A percentile compares a stretch with the other conserved stretches of the same genome.
These are phyloP conservation scores for Cepaea nemoralis DNA, from an alignment of 1,140 invertebrate species.

Conservation along the genomic window DNA sequence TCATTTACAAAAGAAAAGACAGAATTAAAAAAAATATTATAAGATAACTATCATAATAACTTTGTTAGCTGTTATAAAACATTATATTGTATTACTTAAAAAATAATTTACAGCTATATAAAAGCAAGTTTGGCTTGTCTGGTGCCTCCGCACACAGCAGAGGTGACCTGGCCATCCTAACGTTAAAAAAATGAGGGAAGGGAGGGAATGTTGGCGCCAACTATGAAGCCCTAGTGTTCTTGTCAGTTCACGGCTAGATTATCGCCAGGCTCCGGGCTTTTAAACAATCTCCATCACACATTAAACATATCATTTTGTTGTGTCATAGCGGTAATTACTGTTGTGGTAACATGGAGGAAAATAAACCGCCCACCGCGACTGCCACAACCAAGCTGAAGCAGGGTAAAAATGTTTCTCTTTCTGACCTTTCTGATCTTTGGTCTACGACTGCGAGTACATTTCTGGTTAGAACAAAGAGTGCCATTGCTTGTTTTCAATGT, in stretches of 20 bases:
- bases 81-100: too few species aligned
- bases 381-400: conserved; percentile 22
- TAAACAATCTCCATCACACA: neutral
- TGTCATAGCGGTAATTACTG: neutral
- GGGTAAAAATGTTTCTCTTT: neutral
- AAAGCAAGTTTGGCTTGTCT: neutral
- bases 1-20: too few species aligned
- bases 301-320: neutral
- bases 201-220: neutral
- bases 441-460: too few species aligned
- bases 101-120: too few species aligned
- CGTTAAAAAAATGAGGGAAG: neutral
- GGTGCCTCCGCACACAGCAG: too few species aligned
- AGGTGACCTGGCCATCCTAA: neutral
- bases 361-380: neutral
- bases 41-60: too few species aligned
- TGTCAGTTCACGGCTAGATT: neutral
- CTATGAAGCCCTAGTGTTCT: neutral
- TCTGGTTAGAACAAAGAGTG: too few species aligned
- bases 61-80: too few species aligned
- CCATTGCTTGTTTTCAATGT: too few species aligned
- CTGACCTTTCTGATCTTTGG: too few species aligned
- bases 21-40: too few species aligned
- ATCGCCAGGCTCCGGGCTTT: neutral
- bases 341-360: conserved; percentile 18